Evolutionary conservation across 2,113 vertebrate species (phyloP).

Genomic region (Trochalopteron elliotii): DNA sequence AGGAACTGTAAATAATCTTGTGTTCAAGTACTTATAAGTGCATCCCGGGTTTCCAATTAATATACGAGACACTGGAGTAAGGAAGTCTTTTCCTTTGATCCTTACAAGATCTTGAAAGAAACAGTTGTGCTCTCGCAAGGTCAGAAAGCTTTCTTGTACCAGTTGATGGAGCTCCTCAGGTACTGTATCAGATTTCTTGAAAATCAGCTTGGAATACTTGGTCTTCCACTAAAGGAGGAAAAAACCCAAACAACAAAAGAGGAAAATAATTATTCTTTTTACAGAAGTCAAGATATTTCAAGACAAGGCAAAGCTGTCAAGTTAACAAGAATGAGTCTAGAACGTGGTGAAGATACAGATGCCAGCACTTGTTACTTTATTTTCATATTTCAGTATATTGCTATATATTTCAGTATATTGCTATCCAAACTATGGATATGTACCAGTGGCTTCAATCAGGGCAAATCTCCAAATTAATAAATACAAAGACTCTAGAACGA

Average conservation of each 20-base stretch:
- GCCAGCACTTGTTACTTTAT: not conserved
- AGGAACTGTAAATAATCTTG: conserved; percentile 92
- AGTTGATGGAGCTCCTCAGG: conserved; percentile 81
- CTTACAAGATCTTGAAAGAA: conserved; percentile 90
- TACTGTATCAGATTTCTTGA: conserved; percentile 79
- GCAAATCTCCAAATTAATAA: not conserved
- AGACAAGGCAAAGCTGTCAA: not conserved
- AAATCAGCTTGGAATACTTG: conserved; percentile 87
- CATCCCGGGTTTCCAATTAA: conserved; percentile 90
- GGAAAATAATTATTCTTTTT: not conserved
- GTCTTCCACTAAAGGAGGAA: conserved; percentile 84
- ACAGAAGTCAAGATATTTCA: not conserved
- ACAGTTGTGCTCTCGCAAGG: conserved; percentile 79
- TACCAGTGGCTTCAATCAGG: not conserved
- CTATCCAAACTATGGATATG: not conserved
- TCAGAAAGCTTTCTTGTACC: conserved; percentile 84
- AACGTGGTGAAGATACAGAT: not conserved
- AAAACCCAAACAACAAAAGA: not conserved
- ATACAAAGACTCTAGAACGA: not conserved
- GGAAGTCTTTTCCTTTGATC: conserved; percentile 88
- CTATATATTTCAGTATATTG: not conserved
- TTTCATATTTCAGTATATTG: not conserved
- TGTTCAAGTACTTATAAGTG: conserved; percentile 95
- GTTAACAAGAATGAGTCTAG: not conserved
- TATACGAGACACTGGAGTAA: conserved; percentile 89